Evolutionary conservation across 2,113 vertebrate genomes (phyloP).

Genomic region (Erinaceus europaeus): DNA sequence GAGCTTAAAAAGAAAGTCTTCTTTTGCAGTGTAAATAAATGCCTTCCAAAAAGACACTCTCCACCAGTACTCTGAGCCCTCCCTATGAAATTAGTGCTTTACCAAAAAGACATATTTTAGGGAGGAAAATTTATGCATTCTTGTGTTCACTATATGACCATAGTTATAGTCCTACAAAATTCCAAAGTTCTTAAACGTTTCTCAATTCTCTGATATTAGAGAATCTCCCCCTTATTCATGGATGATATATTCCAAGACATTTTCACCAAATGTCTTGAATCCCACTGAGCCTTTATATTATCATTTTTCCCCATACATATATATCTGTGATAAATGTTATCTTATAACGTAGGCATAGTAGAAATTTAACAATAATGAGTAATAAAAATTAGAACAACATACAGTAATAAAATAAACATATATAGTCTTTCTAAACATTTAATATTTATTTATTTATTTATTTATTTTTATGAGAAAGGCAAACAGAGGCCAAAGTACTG

Average conservation of each 20-base stretch:
- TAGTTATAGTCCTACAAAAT: not conserved
- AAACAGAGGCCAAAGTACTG: too few species aligned
- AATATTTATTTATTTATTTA: not conserved
- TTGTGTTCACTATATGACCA: not conserved
- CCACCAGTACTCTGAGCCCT: too few species aligned
- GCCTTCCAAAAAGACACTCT: too few species aligned
- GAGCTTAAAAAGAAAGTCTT: too few species aligned
- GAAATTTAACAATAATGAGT: not conserved
- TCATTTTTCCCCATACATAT: not conserved
- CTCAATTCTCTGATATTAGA: not conserved
- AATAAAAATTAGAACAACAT: not conserved
- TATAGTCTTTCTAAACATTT: not conserved
- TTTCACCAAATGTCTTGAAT: too few species aligned
- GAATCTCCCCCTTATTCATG: not conserved
- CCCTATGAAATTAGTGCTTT: too few species aligned
- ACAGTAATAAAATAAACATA: not conserved
- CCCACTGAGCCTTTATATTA: too few species aligned
- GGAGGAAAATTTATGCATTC: too few species aligned
- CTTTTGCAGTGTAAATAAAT: too few species aligned
- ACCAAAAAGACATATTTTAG: too few species aligned
- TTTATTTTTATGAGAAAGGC: too few species aligned
- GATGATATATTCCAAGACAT: not conserved
- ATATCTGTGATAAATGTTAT: not conserved
- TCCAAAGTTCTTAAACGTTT: conserved; percentile 12
- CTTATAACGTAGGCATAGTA: not conserved